Evolutionary conservation across 2,113 vertebrate genomes (phyloP).

Genomic region (Strix uralensis): DNA sequence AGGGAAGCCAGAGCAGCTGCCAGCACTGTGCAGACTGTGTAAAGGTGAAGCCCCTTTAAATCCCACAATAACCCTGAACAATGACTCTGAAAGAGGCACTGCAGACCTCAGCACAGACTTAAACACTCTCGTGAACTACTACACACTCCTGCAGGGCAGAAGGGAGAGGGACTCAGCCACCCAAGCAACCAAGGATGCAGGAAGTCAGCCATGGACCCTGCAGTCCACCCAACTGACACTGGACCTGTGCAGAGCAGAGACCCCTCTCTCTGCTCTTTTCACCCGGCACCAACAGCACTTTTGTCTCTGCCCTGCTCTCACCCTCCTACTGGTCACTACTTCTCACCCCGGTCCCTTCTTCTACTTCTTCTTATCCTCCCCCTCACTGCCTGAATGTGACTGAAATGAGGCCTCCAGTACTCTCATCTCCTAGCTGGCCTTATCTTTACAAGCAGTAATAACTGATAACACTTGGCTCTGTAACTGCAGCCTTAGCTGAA

Average conservation of each 20-base stretch:
- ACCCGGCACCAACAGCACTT: neutral
- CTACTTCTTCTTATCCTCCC: neutral
- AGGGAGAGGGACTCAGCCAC: neutral
- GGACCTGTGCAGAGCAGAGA: neutral
- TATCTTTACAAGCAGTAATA: neutral
- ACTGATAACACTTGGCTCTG: neutral
- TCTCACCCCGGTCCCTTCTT: neutral
- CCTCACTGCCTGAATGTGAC: neutral
- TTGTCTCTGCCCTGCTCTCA: neutral
- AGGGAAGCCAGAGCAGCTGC: neutral
- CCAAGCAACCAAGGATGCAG: neutral
- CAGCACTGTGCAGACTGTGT: neutral
- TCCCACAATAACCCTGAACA: neutral
- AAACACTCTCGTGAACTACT: neutral
- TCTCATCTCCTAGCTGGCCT: neutral
- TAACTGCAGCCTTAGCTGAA: constrained; percentile 2
- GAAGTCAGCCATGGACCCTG: neutral
- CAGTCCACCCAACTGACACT: accelerated
- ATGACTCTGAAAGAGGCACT: neutral
- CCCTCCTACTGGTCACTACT: neutral
- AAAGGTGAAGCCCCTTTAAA: neutral
- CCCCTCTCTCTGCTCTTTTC: neutral
- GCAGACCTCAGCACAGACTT: neutral
- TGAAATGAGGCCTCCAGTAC: neutral
- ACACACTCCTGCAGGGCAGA: neutral